A percentile compares a stretch with the other conserved stretches of the same genome.
phyloP scores from a whole-genome alignment of 1,140 invertebrate genomes.

The Drosophila santomea region DNA sequence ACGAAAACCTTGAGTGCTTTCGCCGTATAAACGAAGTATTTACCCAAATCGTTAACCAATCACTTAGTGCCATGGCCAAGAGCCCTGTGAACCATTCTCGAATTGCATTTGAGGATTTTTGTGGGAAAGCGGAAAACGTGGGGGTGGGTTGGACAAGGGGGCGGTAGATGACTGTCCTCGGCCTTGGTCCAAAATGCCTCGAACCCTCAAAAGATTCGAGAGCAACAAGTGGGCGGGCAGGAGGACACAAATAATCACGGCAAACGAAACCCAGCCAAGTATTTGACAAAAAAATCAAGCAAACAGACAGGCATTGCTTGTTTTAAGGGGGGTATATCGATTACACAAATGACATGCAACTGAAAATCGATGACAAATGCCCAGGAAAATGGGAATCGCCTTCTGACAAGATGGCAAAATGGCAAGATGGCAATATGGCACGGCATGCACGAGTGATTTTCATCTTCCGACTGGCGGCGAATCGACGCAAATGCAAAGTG shows the following conservation, averaged over 20 bases:
- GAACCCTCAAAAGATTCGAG: constrained; percentile 9
- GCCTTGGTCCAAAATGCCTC: constrained; percentile 35
- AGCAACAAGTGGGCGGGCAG: constrained; percentile 34
- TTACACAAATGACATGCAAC: constrained; percentile 46
- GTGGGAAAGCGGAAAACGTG: not conserved
- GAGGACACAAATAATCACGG: constrained; percentile 1
- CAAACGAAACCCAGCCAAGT: constrained; percentile 2
- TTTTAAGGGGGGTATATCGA: constrained; percentile 15
- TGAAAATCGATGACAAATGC: constrained; percentile 11
- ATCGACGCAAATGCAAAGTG: constrained; percentile 35
- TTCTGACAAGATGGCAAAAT: not conserved
- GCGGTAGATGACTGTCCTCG: constrained; percentile 33
- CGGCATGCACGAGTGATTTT: not conserved
- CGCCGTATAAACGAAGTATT: constrained; percentile 29
- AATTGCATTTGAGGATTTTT: constrained; percentile 44
- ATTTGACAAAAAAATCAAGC: not conserved
- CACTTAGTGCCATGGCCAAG: constrained; percentile 19
- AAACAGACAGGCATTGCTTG: constrained; percentile 3
- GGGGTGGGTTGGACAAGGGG: not conserved
- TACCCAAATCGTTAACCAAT: constrained; percentile 20
- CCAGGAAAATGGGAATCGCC: constrained; percentile 1
- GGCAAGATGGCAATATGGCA: constrained; percentile 6
- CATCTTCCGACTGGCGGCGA: constrained; percentile 2
- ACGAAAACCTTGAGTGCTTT: not conserved
- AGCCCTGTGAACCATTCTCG: constrained; percentile 56